Conservation (phyloP, 92 coral and sea anemone species). For the Zoanthus sociatus region DNA sequence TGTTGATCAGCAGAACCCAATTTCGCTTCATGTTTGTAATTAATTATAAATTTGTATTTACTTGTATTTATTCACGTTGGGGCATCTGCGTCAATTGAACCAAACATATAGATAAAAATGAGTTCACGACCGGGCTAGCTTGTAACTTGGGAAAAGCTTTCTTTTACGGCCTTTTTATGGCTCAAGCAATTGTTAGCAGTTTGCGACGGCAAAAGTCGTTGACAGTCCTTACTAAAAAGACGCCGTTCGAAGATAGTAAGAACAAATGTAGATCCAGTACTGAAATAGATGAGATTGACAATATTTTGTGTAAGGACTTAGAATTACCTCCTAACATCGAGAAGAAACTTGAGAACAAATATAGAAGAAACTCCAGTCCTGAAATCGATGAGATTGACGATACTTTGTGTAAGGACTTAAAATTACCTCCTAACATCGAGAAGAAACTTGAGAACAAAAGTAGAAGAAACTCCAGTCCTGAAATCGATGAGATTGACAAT, state of each 20-base stretch:
- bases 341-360: too few species aligned
- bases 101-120: too few species aligned
- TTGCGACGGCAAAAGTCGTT: conserved; percentile 18
- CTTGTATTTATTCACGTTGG: too few species aligned
- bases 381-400: conserved; percentile 16
- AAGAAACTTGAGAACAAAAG: neutral
- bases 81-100: too few species aligned
- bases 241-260: conserved; percentile 21
- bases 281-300: conserved; percentile 20
- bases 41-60: too few species aligned
- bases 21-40: too few species aligned
- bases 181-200: neutral
- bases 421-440: conserved; percentile 25
- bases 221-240: neutral
- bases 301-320: conserved; percentile 24
- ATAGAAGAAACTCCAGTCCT: conserved; percentile 6
- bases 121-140: neutral
- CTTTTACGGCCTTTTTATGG: neutral
- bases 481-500: conserved; percentile 21
- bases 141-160: conserved; percentile 12
- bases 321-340: conserved; percentile 26
- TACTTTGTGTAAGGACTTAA: conserved; percentile 22
- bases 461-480: conserved; percentile 24
- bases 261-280: neutral
- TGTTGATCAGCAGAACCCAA: neutral